Evolutionary conservation across 1,140 invertebrate genomes (phyloP), one percentile per base, ranked within the genome.

Genomic region (Hyphantria cunea): DNA sequence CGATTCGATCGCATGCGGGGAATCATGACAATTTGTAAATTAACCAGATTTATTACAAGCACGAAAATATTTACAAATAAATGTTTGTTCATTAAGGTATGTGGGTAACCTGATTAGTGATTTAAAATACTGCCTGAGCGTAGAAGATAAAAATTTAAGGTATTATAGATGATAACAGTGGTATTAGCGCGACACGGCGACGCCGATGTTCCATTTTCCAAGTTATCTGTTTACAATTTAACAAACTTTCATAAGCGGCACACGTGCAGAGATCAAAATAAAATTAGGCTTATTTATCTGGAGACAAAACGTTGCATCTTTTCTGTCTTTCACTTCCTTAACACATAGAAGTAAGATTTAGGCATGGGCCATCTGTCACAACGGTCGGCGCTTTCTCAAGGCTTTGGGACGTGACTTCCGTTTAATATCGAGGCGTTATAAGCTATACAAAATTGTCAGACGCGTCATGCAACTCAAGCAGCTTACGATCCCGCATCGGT

Each of bases 371-470:
- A 71, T 67, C 69, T 71, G 59, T 42, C 50, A 45, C 54, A 51
- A 56, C 7, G 47, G 53, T 62, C 76, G 73, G 60, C 54, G 69
- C 70, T 76, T 76, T 78, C 71, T 67, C 69, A 78, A 80, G 68
- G 66, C 66, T 51, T 72, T 59, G 49, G 68, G 64, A 87, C 84
- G 81, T 85, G 82, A 85, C 73, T 69, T 80, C 73, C 72, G 70
- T 69, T 64, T 61, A 64, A 68, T 64, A 78, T 70, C 59, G 66
- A 71, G 68, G 72, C 72, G 63, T 71, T 68, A 72, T 66, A 65
- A 74, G 72, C 68, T 56, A 74, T 79, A 85, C 70, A 81, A 79
- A 82, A 85, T 84, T 74, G 72, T 78, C 66, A 81, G 82, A 85
- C 84, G 84, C 80, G 64, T 72, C 58, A 65, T 64, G 61, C 62